Evolutionary conservation across 1,140 invertebrate genomes (phyloP).

Genomic region (Drosophila tani): DNA sequence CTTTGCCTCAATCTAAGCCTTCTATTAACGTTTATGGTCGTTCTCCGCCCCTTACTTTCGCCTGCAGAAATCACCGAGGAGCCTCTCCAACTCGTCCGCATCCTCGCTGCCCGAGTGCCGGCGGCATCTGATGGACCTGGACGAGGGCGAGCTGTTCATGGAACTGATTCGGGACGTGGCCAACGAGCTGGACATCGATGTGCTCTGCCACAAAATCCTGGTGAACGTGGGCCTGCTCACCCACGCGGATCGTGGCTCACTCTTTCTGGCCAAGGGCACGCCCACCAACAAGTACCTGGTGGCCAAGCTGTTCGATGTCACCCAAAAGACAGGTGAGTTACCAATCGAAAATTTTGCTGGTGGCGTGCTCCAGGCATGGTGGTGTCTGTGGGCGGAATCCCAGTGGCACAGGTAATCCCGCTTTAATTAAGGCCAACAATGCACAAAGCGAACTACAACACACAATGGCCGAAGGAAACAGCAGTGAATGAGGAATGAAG

Average conservation of each 20-base stretch:
- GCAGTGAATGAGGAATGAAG: conserved; percentile 42
- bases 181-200: conserved; percentile 96
- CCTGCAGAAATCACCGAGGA: conserved; percentile 86
- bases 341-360: conserved; percentile 18
- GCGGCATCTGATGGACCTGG: conserved; percentile 88
- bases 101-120: conserved; percentile 85
- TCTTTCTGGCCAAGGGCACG: conserved; percentile 94
- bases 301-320: conserved; percentile 96
- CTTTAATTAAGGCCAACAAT: conserved; percentile 60
- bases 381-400: conserved; percentile 28
- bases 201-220: conserved; percentile 96
- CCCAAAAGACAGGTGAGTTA: conserved; percentile 91
- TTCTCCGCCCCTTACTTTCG: background rate
- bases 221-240: conserved; percentile 95
- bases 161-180: conserved; percentile 96
- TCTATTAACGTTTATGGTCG: conserved; percentile 64
- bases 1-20: conserved; percentile 43
- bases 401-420: conserved; percentile 36
- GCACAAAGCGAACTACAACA: conserved; percentile 32
- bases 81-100: conserved; percentile 85
- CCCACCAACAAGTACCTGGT: conserved; percentile 91
- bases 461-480: conserved; percentile 30
- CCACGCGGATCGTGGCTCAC: conserved; percentile 93
- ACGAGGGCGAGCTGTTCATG: conserved; percentile 95
- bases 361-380: background rate